Conservation (phyloP, 53 echinoderm and acorn worm genomes). For the Echinometra lucunter region DNA sequence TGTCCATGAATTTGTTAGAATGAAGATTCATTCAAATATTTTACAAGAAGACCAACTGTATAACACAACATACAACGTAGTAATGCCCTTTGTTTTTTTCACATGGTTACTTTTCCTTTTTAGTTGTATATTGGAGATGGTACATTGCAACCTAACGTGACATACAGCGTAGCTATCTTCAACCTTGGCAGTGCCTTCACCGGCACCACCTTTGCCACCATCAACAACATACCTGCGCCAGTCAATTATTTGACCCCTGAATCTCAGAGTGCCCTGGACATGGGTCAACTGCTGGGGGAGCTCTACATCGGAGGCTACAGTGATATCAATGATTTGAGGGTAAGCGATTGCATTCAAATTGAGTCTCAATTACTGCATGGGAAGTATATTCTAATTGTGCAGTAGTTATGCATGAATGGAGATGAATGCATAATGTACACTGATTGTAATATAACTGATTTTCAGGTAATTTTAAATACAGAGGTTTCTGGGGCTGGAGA, state of each 20-base stretch:
- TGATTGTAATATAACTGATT: too few species aligned
- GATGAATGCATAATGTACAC: too few species aligned
- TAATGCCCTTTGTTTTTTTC: background rate
- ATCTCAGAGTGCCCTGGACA: constrained; percentile 85
- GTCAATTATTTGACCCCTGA: constrained; percentile 94
- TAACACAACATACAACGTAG: too few species aligned
- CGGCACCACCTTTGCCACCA: constrained; percentile 82
- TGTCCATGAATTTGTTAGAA: too few species aligned
- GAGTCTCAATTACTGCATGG: background rate
- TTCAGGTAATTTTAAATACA: too few species aligned
- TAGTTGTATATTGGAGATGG: constrained; percentile 93
- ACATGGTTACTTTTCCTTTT: background rate
- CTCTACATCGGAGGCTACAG: constrained; percentile 92
- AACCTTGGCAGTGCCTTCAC: constrained; percentile 81
- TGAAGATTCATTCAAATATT: too few species aligned
- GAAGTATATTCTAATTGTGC: too few species aligned
- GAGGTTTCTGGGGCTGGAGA: too few species aligned
- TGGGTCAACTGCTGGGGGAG: constrained; percentile 82
- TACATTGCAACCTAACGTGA: constrained; percentile 78
- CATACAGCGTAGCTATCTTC: constrained; percentile 88
- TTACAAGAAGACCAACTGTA: too few species aligned
- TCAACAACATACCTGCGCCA: constrained; percentile 73
- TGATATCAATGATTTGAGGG: constrained; percentile 87
- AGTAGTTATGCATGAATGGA: too few species aligned
- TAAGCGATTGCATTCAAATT: constrained; percentile 66